Base-by-base conservation (phyloP, 2,888 invertebrate genomes). In the Stenurella melanura region DNA sequence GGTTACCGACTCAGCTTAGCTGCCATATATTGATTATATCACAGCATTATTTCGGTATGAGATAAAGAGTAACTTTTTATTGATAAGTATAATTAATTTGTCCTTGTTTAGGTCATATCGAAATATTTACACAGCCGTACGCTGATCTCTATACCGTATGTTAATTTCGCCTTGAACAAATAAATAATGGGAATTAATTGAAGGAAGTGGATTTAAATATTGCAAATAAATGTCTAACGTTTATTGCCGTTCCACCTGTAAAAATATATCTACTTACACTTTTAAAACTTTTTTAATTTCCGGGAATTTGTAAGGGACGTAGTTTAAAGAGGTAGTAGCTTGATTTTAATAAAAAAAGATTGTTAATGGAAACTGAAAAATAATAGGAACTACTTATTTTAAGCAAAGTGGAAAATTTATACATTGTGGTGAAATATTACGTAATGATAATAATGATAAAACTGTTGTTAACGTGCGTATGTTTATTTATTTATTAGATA, bases 51-150 rank as follows among this genome's bases (percentile, higher is more conserved):
- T 42, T 42, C 42, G 42, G 42, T 42, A 42, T 5, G 50, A 50
- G 50, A 50, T 50, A 50, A 42, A 50, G 50, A 50, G n/a, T 0
- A n/a, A n/a, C n/a, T n/a, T 64, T 64, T 42, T 18, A 42, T 64
- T 42, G 30, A 63, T 34, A n/a, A n/a, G n/a, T n/a, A 42, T 19
- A 64, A 64, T 64, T 18, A 42, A 17, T 64, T 64, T 42, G 64
- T 64, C 64, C 64, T 64, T 64, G 64, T 42, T 12, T 42, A 42
- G 64, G 38, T 42, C 38, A 64, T 64, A 21, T 19, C 64, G 38
- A 64, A 42, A 64, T 64, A 64, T 38, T 50, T 50, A 50, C 50
- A 50, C 50, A 50, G 50, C 5, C 42, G 50, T 15, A 50, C 50
- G 50, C n/a, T 50, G 61, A 61, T 61, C 61, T 30, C 21, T 30